Evolutionary conservation across 2,797 vertebrate genomes (phyloP).

Genomic region (Chiloscyllium punctatum): DNA sequence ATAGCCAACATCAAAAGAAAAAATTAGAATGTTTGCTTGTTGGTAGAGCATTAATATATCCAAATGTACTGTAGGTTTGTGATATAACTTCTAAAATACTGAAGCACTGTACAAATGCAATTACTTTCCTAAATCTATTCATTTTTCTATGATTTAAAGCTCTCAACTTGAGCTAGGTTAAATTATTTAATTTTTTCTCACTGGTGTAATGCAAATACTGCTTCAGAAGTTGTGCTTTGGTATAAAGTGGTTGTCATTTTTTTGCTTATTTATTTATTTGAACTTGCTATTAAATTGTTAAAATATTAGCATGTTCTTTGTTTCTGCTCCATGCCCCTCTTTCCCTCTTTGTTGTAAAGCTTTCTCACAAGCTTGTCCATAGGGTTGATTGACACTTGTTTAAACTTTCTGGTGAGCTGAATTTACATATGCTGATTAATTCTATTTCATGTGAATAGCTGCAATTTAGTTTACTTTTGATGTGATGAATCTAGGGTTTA

Average conservation of each 20-base stretch:
- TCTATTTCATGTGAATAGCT: neutral
- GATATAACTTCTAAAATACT: neutral
- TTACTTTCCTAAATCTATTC: neutral
- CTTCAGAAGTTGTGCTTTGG: neutral
- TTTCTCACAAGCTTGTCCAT: neutral
- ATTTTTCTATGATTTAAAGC: neutral
- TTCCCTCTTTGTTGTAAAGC: neutral
- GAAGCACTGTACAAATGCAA: neutral
- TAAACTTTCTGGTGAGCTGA: neutral
- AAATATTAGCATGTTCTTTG: neutral
- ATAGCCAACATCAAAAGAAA: neutral
- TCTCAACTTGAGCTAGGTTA: neutral
- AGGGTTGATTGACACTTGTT: neutral
- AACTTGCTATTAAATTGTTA: neutral
- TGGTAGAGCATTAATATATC: neutral
- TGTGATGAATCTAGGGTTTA: neutral
- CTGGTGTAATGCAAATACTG: neutral
- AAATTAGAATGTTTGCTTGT: neutral
- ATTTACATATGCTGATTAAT: slow-evolving; percentile 5
- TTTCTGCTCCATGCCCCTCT: neutral
- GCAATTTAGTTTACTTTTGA: neutral
- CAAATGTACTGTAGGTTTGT: neutral
- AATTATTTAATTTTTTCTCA: neutral
- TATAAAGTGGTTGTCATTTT: neutral
- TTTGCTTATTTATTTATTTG: neutral